Conservation (phyloP, 2,113 vertebrate genomes). For the Cochlearius cochlearius region DNA sequence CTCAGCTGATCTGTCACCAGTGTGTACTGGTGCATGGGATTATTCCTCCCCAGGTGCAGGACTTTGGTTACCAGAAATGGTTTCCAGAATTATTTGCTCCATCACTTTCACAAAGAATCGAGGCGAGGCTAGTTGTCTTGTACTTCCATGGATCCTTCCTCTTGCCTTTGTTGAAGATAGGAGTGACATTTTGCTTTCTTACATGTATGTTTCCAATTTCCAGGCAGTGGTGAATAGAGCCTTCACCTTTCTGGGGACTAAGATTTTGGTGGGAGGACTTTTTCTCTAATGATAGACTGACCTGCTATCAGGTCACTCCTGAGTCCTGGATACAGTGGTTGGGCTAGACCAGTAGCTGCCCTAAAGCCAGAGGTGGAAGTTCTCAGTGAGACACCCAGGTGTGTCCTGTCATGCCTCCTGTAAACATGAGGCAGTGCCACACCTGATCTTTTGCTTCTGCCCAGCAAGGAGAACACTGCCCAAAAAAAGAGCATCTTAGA, state of each 20-base stretch:
- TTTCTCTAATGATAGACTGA: background rate
- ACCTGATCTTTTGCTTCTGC: background rate
- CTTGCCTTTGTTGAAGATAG: background rate
- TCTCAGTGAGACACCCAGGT: background rate
- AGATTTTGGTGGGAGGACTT: background rate
- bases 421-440: background rate
- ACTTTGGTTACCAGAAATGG: background rate
- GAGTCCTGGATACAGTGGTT: background rate
- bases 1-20: background rate
- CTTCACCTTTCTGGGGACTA: background rate
- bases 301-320: background rate
- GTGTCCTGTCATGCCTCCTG: background rate
- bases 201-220: background rate
- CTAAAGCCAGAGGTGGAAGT: background rate
- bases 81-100: background rate
- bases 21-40: background rate
- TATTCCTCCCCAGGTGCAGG: background rate
- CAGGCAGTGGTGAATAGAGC: background rate
- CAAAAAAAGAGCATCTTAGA: background rate
- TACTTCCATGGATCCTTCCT: background rate
- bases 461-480: background rate
- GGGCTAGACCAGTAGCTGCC: background rate
- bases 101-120: background rate
- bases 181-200: background rate
- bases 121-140: background rate